phyloP scores from a whole-genome alignment of 2,888 invertebrate species.

The Leucoptera coffeella region DNA sequence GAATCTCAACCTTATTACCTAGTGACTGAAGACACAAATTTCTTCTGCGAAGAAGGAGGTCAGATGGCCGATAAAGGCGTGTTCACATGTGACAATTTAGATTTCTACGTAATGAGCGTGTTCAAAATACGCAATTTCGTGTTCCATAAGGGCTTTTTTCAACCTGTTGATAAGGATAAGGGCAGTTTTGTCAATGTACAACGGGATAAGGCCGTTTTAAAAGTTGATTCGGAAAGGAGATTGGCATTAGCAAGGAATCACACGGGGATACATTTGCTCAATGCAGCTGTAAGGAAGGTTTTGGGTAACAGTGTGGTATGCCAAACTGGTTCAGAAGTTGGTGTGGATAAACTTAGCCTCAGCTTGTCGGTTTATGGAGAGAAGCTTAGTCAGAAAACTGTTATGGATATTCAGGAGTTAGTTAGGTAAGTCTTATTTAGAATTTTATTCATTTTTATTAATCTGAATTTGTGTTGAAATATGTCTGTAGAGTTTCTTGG shows the following conservation, averaged over 20 bases:
- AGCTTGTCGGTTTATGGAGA: conserved; percentile 66
- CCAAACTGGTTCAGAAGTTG: conserved; percentile 66
- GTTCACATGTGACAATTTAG: conserved; percentile 31
- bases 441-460: no score
- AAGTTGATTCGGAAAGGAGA: conserved; percentile 55
- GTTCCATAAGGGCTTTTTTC: conserved; percentile 59
- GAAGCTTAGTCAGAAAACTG: conserved; percentile 51
- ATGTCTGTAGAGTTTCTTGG: no score
- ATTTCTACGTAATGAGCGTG: conserved; percentile 55
- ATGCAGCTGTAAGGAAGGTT: conserved; percentile 60
- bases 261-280: conserved; percentile 72
- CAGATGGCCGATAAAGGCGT: conserved; percentile 65
- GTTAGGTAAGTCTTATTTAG: conserved; percentile 57
- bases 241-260: conserved; percentile 68
- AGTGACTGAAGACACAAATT: conserved; percentile 66
- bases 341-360: conserved; percentile 55
- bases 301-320: conserved; percentile 59
- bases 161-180: conserved; percentile 10
- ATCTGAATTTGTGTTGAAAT: no score
- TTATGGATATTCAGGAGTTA: conserved; percentile 56
- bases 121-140: conserved; percentile 61
- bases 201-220: conserved; percentile 43
- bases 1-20: conserved; percentile 45
- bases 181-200: conserved; percentile 28
- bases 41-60: conserved; percentile 75